Evolutionary conservation across 2,797 vertebrate species (phyloP), one percentile per base, ranked within the genome.

Genomic region (Tapirus indicus): DNA sequence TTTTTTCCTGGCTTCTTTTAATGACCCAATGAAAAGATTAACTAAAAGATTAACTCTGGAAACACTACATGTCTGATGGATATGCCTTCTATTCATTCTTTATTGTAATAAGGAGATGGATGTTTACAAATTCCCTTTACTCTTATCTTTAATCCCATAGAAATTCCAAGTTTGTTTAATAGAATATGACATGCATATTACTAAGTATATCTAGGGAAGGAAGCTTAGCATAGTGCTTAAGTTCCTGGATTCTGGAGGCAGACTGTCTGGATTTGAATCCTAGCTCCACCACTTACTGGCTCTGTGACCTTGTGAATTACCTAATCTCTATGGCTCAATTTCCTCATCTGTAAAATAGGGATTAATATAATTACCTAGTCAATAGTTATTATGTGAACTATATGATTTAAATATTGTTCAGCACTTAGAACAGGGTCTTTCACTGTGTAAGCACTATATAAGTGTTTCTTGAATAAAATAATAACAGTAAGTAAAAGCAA

Each of bases 41-140:
- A n/a, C 27, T 49, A 44, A 72, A 88, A 58, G 60, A 72, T 44
- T 85, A 75, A 69, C 11, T 89, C 23, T 95, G 64, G 32, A 95
- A 94, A 87, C 11, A 79, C 17, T 79, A 20, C 25, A 47, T 38
- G 68, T 80, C 47, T 88, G 25, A 68, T 80, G n/a, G 58, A 78
- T 72, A 18, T 93, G 35, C 89, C 32, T 85, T 87, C 91, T 93
- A 41, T 80, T 68, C 23, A 87, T 89, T 91, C 38, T 85, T 92
- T 64, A 49, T 80, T 90, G 3, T 96, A 83, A 35, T 83, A 90
- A 96, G n/a, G 60, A 89, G 38, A n/a, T 89, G 27, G n/a, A 64
- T 47, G 23, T 77, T 97, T 89, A 41, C 41, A 96, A 41, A 97
- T 87, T 87, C 68, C 64, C 29, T 89, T 86, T 58, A 92, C 13